Base-by-base conservation (phyloP, 2,113 vertebrate genomes). In the Nycticorax nycticorax region DNA sequence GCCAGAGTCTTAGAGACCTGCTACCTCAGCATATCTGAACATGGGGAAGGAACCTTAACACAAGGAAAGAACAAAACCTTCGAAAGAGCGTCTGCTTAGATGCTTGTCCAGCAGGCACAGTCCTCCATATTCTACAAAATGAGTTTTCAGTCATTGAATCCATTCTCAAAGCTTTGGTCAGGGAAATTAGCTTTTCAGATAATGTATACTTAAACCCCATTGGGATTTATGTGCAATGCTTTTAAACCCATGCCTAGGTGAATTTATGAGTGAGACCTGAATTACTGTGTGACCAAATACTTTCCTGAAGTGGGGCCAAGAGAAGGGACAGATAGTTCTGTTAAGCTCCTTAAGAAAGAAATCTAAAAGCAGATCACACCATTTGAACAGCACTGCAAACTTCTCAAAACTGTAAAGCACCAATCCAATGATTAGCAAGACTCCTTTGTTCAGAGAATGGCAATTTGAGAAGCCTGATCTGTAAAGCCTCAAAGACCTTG, bases 401-500 rank as follows among this genome's bases (percentile, higher is more conserved):
- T 88, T 94, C 71, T 78, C 35, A 75, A 52, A 88, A 81, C 22
- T 39, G 35, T 88, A 78, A 90, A 73, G 45, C 48, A 53, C 41
- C 87, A 96, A 93, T 84, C 67, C 64, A 89, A 11, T 59, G 43
- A 89, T 96, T 86, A 92, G 37, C 55, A 74, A 72, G 84, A 78
- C 33, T 85, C 21, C 63, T 68, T 91, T 93, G 62, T 93, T 90
- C 76, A 92, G 66, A 73, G 80, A 89, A 22, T 47, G 78, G 37
- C 83, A 78, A 33, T 87, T 91, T 91, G 85, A 85, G 63, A 63
- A 92, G 55, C 37, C 71, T 92, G 83, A 74, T 86, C 59, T 93
- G 47, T 67, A 83, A 94, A 91, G 74, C 56, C 68, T 96, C 73
- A 28, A 96, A 94, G 77, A 84, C 48, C 74, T 92, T 83, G 94